Base-by-base conservation (phyloP, 2,888 invertebrate genomes). In the Lordiphosa fenestrarum region DNA sequence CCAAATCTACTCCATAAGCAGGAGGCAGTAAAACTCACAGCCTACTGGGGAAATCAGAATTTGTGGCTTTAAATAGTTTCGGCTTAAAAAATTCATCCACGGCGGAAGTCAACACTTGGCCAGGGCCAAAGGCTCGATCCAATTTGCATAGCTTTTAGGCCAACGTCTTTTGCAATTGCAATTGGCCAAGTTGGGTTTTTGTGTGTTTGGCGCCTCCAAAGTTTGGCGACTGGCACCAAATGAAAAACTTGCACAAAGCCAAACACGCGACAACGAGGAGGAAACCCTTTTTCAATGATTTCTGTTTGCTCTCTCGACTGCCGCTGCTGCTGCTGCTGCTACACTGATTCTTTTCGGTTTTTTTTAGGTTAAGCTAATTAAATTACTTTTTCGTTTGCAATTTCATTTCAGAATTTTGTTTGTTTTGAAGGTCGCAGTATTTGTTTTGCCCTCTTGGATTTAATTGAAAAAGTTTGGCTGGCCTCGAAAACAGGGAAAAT, bases 361-460 rank as follows among this genome's bases (percentile, higher is more conserved):
- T 49, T 49, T 66, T 71, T 69, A 58, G 67, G 57, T 51, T 52
- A 68, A 71, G 78, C 84, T 84, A 78, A 78, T 78, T 78, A 73
- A 78, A 78, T 78, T 78, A 84, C 74, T 84, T 84, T 77, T 62
- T 58, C 53, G 59, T 73, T 71, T 73, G 77, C 77, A 81, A 84
- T 77, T 81, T 59, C 77, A 77, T 66, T 77, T 76, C 47, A 47
- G 60, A 49, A 63, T 66, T 53, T 65, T 54, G 49, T 74, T 67
- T 57, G 74, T 62, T 71, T 84, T 78, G 77, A 78, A 84, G 84
- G 84, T 81, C 77, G 81, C 41, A 19, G 41, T 52, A 66, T 69
- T 71, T 71, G 59, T 48, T 46, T 62, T 65, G 10, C 15, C 36
- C 19, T 21, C 47, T 56, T 64, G 35, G 12, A 60, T 71, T 71